Evolutionary conservation across 2,797 vertebrate genomes (phyloP), one percentile per base, ranked within the genome.

Genomic region (Pogonophryne albipinna): DNA sequence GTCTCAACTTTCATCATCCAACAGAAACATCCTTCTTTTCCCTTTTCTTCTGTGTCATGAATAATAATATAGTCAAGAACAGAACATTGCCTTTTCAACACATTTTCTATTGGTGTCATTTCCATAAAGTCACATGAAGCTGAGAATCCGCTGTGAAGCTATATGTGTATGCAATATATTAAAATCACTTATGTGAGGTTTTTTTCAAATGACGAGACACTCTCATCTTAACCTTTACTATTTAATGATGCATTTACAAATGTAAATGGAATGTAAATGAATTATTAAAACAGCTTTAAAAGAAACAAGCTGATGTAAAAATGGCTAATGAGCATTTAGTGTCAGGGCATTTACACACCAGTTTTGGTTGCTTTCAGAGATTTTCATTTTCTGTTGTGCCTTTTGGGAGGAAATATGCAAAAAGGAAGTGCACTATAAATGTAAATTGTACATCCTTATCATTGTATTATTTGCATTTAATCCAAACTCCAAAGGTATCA

Each of bases 401-500:
- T 19, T 55, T 11, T 72, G 47, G 59, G 44, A 53, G 27, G 31
- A 63, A 61, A 76, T 19, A 20, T 56, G 11, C 13, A 42, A 41
- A 34, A 45, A 41, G 12, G 44, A 49, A 49, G 7, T 38, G 16
- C 3, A 23, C 20, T 65, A 38, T 10, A 66, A 53, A 47, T 47
- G 0, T 12, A 59, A 14, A 41, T 41, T 46, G 17, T 19, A 15
- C 65, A 41, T 3, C 7, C 17, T 42, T 56, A 23, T 27, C 19
- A 45, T 34, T 53, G 11, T 58, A 10, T 64, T 27, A 57, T 41
- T 27, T 19, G 8, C 34, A 38, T 38, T 38, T 38, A 44, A 61
- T 19, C 23, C 10, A 15, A 66, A 56, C 16, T 56, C 6, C 6
- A 8, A 66, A 56, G 6, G 19, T 46, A 41, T 58, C 6, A 58